Percentiles rank a stretch among this genome's conserved stretches.
Conservation (phyloP, 2,797 vertebrate genomes). For the Gambusia yucatana region DNA sequence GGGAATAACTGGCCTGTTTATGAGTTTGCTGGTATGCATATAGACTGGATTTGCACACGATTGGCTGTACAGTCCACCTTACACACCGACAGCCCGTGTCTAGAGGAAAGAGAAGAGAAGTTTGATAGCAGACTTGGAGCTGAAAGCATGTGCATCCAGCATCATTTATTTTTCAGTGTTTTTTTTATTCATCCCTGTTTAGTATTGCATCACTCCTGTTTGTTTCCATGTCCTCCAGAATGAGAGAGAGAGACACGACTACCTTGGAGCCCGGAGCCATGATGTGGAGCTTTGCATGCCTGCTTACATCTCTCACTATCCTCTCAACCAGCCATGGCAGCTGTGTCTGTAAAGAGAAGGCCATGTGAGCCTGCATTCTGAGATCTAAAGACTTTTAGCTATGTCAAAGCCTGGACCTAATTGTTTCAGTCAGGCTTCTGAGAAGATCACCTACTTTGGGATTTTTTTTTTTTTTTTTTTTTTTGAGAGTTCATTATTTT, state of each 20-base stretch:
- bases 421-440: constrained; percentile 18
- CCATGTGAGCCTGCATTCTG: constrained; percentile 24
- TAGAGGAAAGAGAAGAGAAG: constrained; percentile 34
- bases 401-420: constrained; percentile 17
- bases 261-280: constrained; percentile 53
- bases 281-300: constrained; percentile 58
- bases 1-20: constrained; percentile 65
- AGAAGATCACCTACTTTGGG: constrained; percentile 22
- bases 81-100: constrained; percentile 34
- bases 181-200: constrained; percentile 44
- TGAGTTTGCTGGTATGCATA: constrained; percentile 51
- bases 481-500: constrained; percentile 47
- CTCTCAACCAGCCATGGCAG: constrained; percentile 62
- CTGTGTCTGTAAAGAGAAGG: constrained; percentile 27
- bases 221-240: constrained; percentile 47
- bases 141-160: constrained; percentile 39
- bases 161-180: constrained; percentile 52
- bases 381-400: constrained; percentile 17
- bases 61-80: constrained; percentile 20
- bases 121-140: constrained; percentile 34
- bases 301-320: constrained; percentile 71
- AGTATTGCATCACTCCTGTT: constrained; percentile 31
- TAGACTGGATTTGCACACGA: constrained; percentile 24
- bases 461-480: constrained; percentile 36
- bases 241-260: constrained; percentile 39